These are phyloP conservation scores for Cephus sareptanus DNA, from an alignment of 2,888 invertebrate species.

Conservation along the genomic window DNA sequence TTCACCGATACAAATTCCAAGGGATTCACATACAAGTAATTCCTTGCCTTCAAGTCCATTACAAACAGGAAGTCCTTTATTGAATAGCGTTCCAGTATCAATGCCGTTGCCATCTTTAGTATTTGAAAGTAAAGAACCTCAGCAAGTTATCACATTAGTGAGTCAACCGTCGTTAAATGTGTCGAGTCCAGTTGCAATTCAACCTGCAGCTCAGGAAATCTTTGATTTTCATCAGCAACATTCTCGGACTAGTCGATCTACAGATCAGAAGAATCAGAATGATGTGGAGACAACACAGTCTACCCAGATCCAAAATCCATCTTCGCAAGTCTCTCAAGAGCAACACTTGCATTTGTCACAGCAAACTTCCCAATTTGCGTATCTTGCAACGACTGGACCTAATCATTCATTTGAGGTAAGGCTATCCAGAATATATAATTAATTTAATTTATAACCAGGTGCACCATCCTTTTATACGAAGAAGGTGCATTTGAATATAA, in stretches of 20 bases:
- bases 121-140: slow-evolving; percentile 42
- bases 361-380: slow-evolving; percentile 1
- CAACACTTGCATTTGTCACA: slow-evolving; percentile 23
- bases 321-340: slow-evolving; percentile 1
- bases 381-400: background rate
- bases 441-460: background rate
- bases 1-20: background rate
- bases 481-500: background rate
- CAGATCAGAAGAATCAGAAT: background rate
- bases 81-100: slow-evolving; percentile 19
- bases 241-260: background rate
- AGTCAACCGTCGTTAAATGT: slow-evolving; percentile 53
- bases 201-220: slow-evolving; percentile 44
- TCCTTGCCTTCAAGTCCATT: background rate
- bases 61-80: background rate
- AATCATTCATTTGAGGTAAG: background rate
- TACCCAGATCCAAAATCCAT: slow-evolving; percentile 5
- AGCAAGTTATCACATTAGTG: slow-evolving; percentile 53
- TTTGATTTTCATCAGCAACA: slow-evolving; percentile 43
- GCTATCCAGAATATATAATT: background rate
- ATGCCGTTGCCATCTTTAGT: slow-evolving; percentile 28
- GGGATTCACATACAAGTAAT: slow-evolving; percentile 1
- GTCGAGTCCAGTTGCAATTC: slow-evolving; percentile 55
- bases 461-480: background rate
- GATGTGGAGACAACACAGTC: slow-evolving; percentile 2